Base-by-base conservation (phyloP, 2,113 vertebrate species). In the Steatornis caripensis region DNA sequence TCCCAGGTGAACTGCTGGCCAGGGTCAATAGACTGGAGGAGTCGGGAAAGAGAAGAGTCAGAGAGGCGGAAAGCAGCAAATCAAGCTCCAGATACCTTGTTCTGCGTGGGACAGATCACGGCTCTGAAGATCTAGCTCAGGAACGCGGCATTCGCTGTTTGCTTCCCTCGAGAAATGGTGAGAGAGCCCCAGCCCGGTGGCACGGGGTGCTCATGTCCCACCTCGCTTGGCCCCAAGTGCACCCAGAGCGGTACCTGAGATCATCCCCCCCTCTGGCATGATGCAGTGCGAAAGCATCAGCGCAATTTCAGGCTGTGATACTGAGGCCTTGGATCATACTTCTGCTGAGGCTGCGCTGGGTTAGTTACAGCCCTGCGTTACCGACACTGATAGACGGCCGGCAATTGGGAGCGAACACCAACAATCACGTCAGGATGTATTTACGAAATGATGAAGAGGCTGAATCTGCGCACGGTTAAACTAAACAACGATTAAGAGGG, bases 1-100 rank as follows among this genome's bases (percentile, higher is more conserved):
- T 99, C 99, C 99, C 99, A 99, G 12, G 99, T 99, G 98, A 99
- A 99, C 98, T 99, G 99, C 98, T 99, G 99, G 62, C 99, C 99
- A 0, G 99, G 99, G 94, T 99, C 99, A 11, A 99, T 99, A 77
- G 99, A 99, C 99, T 99, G 98, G 2, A 34, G 82, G 90, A 48
- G 22, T 16, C 0, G 58, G 79, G 60, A 72, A 21, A 87, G 72
- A 61, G 16, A 29, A 12, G 9, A 49, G 71, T 87, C 58, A 89
- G 77, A 6, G 53, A 51, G 43, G 34, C 15, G 48, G 30, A 51
- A 13, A 57, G 66, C 65, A 79, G 57, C 34, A 19, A n/a, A 24
- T 24, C 16, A 70, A 62, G 37, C 14, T 92, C 79, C 2, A 54
- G 74, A 20, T 7, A 9, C 22, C 68, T 36, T 0, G 43, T 3